phyloP scores from a whole-genome alignment of 1,140 invertebrate species.

The Bombus affinis region DNA sequence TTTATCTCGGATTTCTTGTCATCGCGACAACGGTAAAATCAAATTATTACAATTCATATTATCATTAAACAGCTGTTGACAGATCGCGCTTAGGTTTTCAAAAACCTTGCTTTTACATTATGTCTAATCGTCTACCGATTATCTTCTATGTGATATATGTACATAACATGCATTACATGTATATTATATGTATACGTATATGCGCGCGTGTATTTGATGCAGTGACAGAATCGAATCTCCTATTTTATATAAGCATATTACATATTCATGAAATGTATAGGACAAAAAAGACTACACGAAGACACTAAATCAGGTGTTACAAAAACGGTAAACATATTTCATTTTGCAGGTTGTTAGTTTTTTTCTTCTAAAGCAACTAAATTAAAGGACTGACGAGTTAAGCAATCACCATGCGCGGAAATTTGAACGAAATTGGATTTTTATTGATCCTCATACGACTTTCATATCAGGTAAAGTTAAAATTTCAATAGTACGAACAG shows the following conservation, averaged over 20 bases:
- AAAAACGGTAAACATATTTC: not conserved
- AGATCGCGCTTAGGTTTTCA: not conserved
- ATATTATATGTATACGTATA: not conserved
- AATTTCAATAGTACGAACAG: too few species aligned
- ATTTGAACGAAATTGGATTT: not conserved
- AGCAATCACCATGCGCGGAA: not conserved
- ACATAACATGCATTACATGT: too few species aligned
- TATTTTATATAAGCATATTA: not conserved
- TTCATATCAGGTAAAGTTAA: conserved; percentile 48
- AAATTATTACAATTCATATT: not conserved
- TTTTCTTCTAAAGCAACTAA: not conserved
- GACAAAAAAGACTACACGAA: not conserved
- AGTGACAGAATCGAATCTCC: not conserved
- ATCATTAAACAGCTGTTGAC: not conserved
- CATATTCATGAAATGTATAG: not conserved
- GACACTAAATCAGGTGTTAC: not conserved
- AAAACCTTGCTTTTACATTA: not conserved
- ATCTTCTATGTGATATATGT: too few species aligned
- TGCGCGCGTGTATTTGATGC: not conserved
- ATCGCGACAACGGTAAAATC: not conserved
- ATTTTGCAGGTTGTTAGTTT: not conserved
- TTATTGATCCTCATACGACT: conserved; percentile 9
- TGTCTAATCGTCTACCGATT: not conserved
- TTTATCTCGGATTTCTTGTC: not conserved
- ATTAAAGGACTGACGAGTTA: not conserved